phyloP scores from a whole-genome alignment of 2,888 invertebrate genomes.

The Xanthia togata region DNA sequence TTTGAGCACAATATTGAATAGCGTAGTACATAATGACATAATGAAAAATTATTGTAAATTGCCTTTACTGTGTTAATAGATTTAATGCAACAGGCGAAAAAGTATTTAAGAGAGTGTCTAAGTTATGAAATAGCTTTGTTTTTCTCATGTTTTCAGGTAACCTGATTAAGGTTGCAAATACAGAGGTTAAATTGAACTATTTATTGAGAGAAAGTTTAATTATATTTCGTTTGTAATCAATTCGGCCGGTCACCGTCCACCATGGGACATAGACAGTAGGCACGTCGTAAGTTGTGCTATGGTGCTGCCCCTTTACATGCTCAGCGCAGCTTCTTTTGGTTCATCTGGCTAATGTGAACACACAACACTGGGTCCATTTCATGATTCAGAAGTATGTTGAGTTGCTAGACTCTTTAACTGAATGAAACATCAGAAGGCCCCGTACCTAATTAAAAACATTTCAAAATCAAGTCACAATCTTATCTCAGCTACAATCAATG shows the following conservation, averaged over 20 bases:
- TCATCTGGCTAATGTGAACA: background rate
- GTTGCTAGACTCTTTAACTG: no score
- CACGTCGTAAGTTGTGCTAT: background rate
- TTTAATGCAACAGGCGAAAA: conserved; percentile 40
- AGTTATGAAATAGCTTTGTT: background rate
- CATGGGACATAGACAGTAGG: no score
- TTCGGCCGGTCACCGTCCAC: background rate
- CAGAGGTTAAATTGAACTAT: background rate
- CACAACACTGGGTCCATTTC: background rate
- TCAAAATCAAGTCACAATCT: background rate
- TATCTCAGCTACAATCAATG: no score
- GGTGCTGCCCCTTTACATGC: background rate
- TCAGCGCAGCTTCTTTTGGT: background rate
- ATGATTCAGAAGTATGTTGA: background rate
- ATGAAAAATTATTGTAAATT: conserved; percentile 18
- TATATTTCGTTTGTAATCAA: background rate
- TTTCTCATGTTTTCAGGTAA: background rate
- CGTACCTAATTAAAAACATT: no score
- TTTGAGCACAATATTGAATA: background rate
- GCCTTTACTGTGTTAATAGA: conserved; percentile 4
- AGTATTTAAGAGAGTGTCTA: conserved; percentile 10
- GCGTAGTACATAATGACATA: background rate
- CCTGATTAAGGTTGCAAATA: no score
- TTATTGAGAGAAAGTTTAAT: background rate
- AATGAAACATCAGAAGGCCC: background rate